Conservation (phyloP, 2,888 invertebrate species). For the Scaptomyza tumidula region DNA sequence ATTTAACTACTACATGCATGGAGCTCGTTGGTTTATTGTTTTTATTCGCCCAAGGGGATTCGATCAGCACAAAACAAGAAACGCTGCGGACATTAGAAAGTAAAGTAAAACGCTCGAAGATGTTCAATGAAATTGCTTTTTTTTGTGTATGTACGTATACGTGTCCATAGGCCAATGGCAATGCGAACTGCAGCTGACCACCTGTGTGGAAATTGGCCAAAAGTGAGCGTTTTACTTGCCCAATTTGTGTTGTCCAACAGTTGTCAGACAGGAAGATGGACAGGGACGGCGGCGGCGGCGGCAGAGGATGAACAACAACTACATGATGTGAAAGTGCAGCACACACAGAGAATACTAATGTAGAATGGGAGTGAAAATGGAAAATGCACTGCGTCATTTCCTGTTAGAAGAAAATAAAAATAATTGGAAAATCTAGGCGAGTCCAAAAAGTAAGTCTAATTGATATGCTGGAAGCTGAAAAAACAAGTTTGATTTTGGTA, state of each 20-base stretch:
- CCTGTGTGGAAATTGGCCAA: slow-evolving; percentile 67
- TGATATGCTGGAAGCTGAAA: slow-evolving; percentile 19
- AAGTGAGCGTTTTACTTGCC: slow-evolving; percentile 73
- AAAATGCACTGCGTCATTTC: slow-evolving; percentile 57
- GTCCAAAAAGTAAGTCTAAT: slow-evolving; percentile 22
- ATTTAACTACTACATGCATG: slow-evolving; percentile 32
- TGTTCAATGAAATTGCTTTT: slow-evolving; percentile 62
- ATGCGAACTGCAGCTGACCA: slow-evolving; percentile 21
- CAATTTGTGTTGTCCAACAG: slow-evolving; percentile 72
- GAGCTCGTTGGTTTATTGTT: slow-evolving; percentile 16
- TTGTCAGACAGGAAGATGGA: slow-evolving; percentile 71
- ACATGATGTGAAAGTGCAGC: slow-evolving; percentile 69
- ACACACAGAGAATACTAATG: slow-evolving; percentile 58
- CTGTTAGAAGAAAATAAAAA: slow-evolving; percentile 38
- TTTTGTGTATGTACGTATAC: neutral
- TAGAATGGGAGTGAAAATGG: slow-evolving; percentile 48
- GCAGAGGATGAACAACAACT: slow-evolving; percentile 26
- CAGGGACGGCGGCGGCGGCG: slow-evolving; percentile 5
- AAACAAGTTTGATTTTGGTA: slow-evolving; percentile 4
- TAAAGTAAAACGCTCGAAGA: slow-evolving; percentile 67
- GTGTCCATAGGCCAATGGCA: slow-evolving; percentile 38
- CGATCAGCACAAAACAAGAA: slow-evolving; percentile 51
- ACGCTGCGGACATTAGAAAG: slow-evolving; percentile 68
- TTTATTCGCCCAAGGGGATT: slow-evolving; percentile 47
- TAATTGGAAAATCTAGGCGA: slow-evolving; percentile 14